Percentiles rank a stretch among this genome's conserved stretches.
Conservation (phyloP, 1,140 invertebrate genomes). For the Euwallacea similis region DNA sequence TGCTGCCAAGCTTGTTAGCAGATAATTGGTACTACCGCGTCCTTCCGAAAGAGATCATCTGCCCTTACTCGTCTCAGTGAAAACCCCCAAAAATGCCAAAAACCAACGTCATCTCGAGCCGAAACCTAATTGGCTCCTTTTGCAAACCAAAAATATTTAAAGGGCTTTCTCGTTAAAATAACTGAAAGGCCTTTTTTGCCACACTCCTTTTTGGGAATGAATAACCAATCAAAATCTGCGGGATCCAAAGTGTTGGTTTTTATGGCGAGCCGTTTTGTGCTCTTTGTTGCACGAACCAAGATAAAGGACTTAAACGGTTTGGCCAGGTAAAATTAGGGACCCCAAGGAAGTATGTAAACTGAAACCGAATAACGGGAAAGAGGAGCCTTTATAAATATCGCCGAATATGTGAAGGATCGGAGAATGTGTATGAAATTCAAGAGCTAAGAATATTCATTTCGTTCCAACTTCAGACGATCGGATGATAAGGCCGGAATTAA, state of each 20-base stretch:
- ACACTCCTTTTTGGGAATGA: slow-evolving; percentile 7
- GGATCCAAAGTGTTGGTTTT: background rate
- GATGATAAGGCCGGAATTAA: too few relatives aligned
- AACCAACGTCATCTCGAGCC: too few relatives aligned
- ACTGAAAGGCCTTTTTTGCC: slow-evolving; percentile 14
- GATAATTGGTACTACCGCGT: too few relatives aligned
- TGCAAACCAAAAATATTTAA: background rate
- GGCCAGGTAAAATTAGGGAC: slow-evolving; percentile 15
- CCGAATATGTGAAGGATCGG: background rate
- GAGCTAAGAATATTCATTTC: background rate
- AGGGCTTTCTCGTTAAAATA: slow-evolving; percentile 16
- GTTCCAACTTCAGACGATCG: background rate
- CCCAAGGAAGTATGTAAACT: slow-evolving; percentile 18
- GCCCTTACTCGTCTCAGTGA: too few relatives aligned
- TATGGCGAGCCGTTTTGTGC: too few relatives aligned
- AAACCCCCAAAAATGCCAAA: too few relatives aligned
- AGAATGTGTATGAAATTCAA: background rate
- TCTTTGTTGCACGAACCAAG: background rate
- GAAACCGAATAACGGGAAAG: slow-evolving; percentile 3
- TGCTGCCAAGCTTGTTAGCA: too few relatives aligned
- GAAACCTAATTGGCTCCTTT: slow-evolving; percentile 13
- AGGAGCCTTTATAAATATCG: slow-evolving; percentile 3
- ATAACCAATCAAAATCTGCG: slow-evolving; percentile 21
- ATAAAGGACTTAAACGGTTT: slow-evolving; percentile 8
- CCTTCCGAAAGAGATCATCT: too few relatives aligned